A percentile compares a stretch with the other conserved stretches of the same genome.
Evolutionary conservation across 2,797 vertebrate species (phyloP).

Genomic region (Lemur catta): DNA sequence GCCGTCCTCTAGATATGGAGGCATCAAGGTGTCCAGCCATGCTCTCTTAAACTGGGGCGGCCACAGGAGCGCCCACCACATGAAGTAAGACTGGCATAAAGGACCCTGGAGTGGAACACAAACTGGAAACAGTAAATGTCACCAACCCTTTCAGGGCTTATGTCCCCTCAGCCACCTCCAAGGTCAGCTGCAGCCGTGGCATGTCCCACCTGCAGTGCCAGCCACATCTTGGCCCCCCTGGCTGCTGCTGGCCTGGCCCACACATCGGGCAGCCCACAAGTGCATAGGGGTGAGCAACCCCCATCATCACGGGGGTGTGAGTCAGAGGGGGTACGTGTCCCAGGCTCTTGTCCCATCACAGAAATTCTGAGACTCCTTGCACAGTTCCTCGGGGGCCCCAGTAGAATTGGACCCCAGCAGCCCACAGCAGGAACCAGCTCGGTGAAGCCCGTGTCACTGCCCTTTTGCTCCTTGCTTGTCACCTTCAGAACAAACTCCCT

Average conservation of each 20-base stretch:
- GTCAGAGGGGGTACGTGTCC: background rate
- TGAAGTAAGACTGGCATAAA: background rate
- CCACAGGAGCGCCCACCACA: background rate
- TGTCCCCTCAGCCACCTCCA: background rate
- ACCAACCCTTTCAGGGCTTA: fast-evolving
- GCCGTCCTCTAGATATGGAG: no score
- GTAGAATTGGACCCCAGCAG: background rate
- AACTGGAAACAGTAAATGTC: background rate
- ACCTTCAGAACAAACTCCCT: background rate
- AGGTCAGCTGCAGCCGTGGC: background rate
- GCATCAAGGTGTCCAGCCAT: background rate
- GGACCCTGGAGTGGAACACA: background rate
- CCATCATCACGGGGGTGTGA: background rate
- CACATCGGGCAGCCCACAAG: background rate
- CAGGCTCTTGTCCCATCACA: no score
- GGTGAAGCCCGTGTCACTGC: fast-evolving
- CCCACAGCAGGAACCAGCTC: background rate
- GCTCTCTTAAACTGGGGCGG: background rate
- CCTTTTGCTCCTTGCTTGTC: background rate
- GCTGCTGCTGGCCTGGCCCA: background rate
- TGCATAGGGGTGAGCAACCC: background rate
- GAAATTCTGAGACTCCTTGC: background rate
- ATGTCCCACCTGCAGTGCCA: no score
- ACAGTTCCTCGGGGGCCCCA: background rate
- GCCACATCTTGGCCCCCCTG: background rate